Percentiles rank a stretch among this genome's conserved stretches.
These are phyloP conservation scores for Cheilosia impressa DNA, from an alignment of 2,888 invertebrate genomes.

Conservation along the genomic window DNA sequence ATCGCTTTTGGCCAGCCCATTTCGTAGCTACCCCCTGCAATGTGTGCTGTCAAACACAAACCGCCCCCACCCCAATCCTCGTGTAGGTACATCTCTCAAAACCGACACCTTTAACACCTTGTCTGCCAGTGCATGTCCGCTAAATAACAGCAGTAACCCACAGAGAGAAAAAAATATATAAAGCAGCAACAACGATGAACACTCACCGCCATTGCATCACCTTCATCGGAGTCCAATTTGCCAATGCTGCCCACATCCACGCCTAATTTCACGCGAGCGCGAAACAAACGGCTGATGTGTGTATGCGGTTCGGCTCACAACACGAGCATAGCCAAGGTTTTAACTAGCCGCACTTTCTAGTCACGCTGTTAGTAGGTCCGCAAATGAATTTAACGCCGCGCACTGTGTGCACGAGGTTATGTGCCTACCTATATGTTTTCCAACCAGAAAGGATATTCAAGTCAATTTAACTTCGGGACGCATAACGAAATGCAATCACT, in stretches of 20 bases:
- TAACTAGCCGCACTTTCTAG: constrained; percentile 4
- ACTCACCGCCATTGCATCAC: constrained; percentile 35
- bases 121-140: constrained; percentile 45
- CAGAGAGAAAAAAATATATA: background rate
- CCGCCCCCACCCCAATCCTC: background rate
- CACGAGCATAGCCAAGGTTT: constrained; percentile 28
- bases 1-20: background rate
- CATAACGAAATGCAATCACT: constrained; percentile 73
- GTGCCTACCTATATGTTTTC: background rate
- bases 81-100: background rate
- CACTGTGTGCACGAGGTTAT: background rate
- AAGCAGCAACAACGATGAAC: background rate
- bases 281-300: constrained; percentile 33
- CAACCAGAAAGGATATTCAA: constrained; percentile 66
- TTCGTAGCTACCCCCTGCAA: background rate
- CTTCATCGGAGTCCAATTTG: constrained; percentile 43
- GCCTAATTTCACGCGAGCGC: constrained; percentile 57
- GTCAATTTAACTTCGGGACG: constrained; percentile 70
- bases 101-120: constrained; percentile 39
- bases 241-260: constrained; percentile 44
- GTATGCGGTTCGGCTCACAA: constrained; percentile 28
- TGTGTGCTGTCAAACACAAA: constrained; percentile 22
- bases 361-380: constrained; percentile 27
- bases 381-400: constrained; percentile 63
- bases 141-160: constrained; percentile 48